Conservation (phyloP, 2,797 vertebrate species). For the Mus caroli region DNA sequence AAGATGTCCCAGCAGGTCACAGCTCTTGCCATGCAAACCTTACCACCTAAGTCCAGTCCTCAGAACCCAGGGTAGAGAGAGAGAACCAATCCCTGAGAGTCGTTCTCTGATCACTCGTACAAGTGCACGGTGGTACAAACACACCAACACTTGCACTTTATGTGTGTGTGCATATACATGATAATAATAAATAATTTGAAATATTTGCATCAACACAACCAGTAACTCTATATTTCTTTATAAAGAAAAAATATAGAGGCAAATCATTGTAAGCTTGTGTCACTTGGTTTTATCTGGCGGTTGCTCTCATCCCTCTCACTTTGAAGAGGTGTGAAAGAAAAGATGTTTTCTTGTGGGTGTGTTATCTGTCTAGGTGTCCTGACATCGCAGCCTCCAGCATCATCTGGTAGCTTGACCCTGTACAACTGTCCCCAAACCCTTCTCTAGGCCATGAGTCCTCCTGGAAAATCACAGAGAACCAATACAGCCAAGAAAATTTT, state of each 20-base stretch:
- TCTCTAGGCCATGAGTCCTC: fast-evolving
- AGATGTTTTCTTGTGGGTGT: background rate
- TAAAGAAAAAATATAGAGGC: background rate
- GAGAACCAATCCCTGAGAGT: too few relatives aligned
- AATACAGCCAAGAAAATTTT: too few relatives aligned
- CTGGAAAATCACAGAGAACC: fast-evolving
- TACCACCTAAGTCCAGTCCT: background rate
- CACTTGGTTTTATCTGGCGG: background rate
- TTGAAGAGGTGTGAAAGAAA: background rate
- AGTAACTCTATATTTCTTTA: background rate
- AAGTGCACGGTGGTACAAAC: background rate
- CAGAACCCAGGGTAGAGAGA: background rate
- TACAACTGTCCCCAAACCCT: background rate
- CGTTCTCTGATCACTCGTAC: too few relatives aligned
- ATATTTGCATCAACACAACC: background rate
- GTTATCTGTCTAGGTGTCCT: fast-evolving
- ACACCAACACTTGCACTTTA: background rate
- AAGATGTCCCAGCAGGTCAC: background rate
- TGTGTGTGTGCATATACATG: background rate
- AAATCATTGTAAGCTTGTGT: background rate
- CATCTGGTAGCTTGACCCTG: fast-evolving
- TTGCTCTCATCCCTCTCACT: fast-evolving
- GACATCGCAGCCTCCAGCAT: background rate
- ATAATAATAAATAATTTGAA: background rate
- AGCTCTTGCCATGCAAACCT: background rate